Conservation (phyloP, 2,113 vertebrate species). For the Smithornis capensis region DNA sequence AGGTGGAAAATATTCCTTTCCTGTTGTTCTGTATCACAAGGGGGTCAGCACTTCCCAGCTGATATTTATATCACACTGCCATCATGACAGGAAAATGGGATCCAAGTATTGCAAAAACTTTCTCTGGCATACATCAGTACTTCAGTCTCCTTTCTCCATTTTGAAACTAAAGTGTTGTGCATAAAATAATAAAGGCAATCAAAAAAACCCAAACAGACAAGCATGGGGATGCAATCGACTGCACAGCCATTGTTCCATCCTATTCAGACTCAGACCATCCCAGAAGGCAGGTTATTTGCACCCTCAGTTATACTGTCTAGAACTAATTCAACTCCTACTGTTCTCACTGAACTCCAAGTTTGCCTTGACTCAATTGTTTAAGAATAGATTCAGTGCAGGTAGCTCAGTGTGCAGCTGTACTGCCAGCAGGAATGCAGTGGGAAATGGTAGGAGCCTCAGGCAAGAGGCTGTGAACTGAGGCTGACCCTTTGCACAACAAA, state of each 20-base stretch:
- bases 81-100: neutral
- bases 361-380: neutral
- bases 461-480: neutral
- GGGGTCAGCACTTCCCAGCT: neutral
- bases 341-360: neutral
- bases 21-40: neutral
- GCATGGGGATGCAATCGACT: neutral
- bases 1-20: neutral
- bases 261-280: neutral
- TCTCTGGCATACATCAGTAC: neutral
- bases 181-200: neutral
- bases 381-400: neutral
- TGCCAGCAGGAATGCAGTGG: neutral
- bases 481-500: neutral
- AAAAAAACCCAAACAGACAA: neutral
- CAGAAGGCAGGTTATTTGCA: neutral
- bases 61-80: neutral
- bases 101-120: neutral
- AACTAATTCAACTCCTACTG: neutral
- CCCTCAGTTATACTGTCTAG: neutral
- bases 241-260: neutral
- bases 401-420: neutral
- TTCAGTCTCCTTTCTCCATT: no score
- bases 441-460: neutral
- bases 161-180: neutral